These are phyloP conservation scores for Ctenodactylus gundi DNA, from an alignment of 2,113 vertebrate genomes.

Conservation along the genomic window DNA sequence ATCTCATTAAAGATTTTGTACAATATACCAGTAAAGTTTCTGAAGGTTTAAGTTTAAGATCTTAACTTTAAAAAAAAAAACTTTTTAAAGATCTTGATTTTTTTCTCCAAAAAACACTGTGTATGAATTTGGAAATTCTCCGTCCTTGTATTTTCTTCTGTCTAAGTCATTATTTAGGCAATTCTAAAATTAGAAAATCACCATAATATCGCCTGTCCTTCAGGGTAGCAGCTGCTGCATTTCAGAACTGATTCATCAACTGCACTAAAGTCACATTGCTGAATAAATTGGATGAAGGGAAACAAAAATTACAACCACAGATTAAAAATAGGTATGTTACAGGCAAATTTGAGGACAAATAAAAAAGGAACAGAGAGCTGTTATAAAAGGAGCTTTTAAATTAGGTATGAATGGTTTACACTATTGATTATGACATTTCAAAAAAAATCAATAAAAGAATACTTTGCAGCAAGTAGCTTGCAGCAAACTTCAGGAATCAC, in stretches of 20 bases:
- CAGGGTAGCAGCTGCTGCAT: neutral
- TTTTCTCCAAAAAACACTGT: neutral
- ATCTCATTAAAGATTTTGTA: neutral
- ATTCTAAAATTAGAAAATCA: neutral
- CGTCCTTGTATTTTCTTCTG: neutral
- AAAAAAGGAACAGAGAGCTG: conserved; percentile 62
- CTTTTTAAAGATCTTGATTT: neutral
- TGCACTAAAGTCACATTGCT: neutral
- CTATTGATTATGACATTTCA: conserved; percentile 81
- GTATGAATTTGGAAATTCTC: neutral
- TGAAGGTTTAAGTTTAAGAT: neutral
- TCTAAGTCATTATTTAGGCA: neutral
- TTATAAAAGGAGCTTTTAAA: conserved; percentile 61
- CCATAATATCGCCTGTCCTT: neutral
- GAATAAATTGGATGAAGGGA: neutral
- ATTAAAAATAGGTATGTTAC: conserved; percentile 44
- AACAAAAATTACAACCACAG: conserved; percentile 39
- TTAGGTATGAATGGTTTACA: conserved; percentile 70
- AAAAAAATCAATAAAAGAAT: conserved; percentile 76
- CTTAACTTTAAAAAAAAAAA: neutral
- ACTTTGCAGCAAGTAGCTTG: conserved; percentile 70
- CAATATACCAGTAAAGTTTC: neutral
- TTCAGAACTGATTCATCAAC: neutral
- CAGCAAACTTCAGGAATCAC: conserved; percentile 56
- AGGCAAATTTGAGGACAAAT: conserved; percentile 64